These are phyloP conservation scores for Cheilosia impressa DNA, from an alignment of 2,888 invertebrate species.

Conservation along the genomic window DNA sequence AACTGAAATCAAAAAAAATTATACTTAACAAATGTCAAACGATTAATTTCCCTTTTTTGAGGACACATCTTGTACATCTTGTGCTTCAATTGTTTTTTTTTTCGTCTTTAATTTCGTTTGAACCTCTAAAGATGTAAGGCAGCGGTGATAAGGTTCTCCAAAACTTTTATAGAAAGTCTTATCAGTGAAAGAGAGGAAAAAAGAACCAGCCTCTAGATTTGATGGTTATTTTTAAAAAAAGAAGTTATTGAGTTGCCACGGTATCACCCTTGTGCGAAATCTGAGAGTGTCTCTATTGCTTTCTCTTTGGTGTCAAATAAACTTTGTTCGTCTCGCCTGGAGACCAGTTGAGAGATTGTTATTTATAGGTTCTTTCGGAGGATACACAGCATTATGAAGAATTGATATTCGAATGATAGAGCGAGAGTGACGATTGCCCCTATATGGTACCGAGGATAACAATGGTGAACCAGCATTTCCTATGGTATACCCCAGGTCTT, in stretches of 20 bases:
- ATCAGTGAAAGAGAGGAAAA: not conserved
- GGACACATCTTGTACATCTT: not conserved
- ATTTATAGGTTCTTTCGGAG: not conserved
- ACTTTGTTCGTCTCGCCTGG: not conserved
- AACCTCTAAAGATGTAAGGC: not conserved
- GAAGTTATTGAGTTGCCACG: not conserved
- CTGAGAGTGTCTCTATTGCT: not conserved
- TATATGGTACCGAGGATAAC: not conserved
- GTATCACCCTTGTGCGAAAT: not conserved
- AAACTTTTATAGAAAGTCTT: not conserved
- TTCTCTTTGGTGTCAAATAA: not conserved
- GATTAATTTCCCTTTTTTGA: conserved; percentile 3
- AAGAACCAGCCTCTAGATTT: not conserved
- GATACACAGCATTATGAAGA: not conserved
- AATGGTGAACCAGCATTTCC: not conserved
- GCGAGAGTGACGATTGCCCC: not conserved
- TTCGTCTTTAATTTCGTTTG: too few species aligned
- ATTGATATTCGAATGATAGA: not conserved
- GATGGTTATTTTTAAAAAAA: not conserved
- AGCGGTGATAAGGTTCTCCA: not conserved
- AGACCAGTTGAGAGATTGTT: not conserved
- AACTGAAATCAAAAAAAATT: not conserved
- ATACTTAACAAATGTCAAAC: not conserved
- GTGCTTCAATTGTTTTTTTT: not conserved
- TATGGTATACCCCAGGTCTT: not conserved